Evolutionary conservation across 1,140 invertebrate species (phyloP), one percentile per base, ranked within the genome.

Genomic region (Drosophila mayri): DNA sequence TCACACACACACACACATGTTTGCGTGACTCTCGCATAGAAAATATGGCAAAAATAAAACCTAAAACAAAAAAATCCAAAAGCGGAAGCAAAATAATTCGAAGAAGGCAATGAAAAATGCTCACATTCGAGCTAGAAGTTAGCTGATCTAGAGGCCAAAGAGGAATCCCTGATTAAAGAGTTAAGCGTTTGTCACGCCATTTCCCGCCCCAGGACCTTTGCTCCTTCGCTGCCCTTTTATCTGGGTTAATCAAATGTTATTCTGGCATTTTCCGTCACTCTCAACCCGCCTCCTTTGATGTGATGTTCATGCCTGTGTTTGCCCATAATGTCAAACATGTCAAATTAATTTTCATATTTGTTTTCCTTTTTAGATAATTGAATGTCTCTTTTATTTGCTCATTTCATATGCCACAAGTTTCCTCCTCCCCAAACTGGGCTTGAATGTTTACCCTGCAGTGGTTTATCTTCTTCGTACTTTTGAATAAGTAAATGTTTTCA

Each of bases 261-360:
- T 64, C 57, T 62, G 59, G 57, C 72, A 71, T 80, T 63, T 49
- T 66, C 49, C 66, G 60, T 64, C 64, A 60, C 66, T 73, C 60
- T 41, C 58, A 43, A 43, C 12, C 37, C n/a, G n/a, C 60, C 65
- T 57, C 22, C 72, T 65, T 70, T 79, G 52, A 55, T 38, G 52
- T 79, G 75, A 83, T 77, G 78, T 70, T 52, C 57, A 70, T 80
- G 49, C 77, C 30, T 68, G 52, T 87, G 80, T 88, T 87, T 87
- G 67, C 72, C 76, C 76, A 76, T 67, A 88, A 83, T 87, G 84
- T 87, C 83, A 88, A 88, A 88, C 61, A 88, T 87, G 84, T 84
- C 85, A 84, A 88, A 87, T 87, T 87, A 87, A 88, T 87, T 88
- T 88, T 67, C 80, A 80, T 80, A 83, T 84, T 83, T 81, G 61